Evolutionary conservation across 2,797 vertebrate species (phyloP).

Genomic region (Megaceryle alcyon): DNA sequence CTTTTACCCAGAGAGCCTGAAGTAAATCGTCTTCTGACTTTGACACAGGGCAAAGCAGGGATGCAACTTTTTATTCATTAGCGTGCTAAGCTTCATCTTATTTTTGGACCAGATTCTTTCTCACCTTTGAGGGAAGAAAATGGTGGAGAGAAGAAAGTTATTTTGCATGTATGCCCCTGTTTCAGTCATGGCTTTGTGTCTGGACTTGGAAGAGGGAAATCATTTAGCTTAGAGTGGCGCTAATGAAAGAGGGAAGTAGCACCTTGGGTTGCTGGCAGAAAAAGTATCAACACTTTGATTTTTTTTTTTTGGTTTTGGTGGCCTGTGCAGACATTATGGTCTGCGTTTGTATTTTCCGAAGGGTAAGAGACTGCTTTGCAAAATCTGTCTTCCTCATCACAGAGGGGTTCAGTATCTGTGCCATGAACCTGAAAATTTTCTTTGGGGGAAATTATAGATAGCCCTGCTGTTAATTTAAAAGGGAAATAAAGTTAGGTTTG

Average conservation of each 20-base stretch:
- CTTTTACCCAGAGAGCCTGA: background rate
- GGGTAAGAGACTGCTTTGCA: background rate
- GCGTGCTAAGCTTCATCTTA: background rate
- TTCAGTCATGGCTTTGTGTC: background rate
- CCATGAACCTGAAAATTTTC: background rate
- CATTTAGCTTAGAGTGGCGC: background rate
- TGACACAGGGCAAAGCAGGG: too few species aligned
- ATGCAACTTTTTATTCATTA: background rate
- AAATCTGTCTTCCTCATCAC: background rate
- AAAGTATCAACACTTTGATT: background rate
- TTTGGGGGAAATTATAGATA: background rate
- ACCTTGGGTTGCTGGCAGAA: background rate
- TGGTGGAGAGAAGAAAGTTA: background rate
- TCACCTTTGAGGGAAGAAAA: background rate
- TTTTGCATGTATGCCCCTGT: background rate
- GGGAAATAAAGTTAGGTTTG: background rate
- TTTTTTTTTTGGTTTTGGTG: constrained; percentile 3
- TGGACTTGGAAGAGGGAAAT: background rate
- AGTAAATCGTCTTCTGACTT: background rate
- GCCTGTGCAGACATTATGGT: background rate
- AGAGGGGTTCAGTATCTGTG: background rate
- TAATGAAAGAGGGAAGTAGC: background rate
- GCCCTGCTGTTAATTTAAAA: background rate
- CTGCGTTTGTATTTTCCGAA: background rate
- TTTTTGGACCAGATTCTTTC: background rate